phyloP scores from a whole-genome alignment of 1,140 invertebrate species.

The Drosophila suzukii region DNA sequence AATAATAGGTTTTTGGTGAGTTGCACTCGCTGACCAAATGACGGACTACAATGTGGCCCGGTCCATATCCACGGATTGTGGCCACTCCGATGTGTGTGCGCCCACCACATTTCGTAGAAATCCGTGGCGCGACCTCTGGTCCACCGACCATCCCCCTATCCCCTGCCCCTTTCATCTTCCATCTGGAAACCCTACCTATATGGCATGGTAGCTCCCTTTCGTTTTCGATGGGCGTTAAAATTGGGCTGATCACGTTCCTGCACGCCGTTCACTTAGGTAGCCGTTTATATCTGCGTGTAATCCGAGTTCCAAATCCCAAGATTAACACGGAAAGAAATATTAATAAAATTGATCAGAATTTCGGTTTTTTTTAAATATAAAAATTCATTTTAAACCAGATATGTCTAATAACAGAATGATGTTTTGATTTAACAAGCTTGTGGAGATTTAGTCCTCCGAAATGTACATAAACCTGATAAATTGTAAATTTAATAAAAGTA shows the following conservation, averaged over 20 bases:
- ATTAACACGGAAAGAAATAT: neutral
- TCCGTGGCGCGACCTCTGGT: conserved; percentile 41
- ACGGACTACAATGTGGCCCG: conserved; percentile 64
- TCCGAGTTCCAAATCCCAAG: conserved; percentile 54
- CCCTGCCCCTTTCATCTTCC: neutral
- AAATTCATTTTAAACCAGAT: too few species aligned
- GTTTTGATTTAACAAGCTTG: too few species aligned
- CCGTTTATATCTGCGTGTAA: conserved; percentile 77
- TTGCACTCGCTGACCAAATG: conserved; percentile 72
- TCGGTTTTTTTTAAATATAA: too few species aligned
- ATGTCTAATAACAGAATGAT: too few species aligned
- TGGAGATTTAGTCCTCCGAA: too few species aligned
- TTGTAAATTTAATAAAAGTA: too few species aligned
- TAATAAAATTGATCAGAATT: neutral
- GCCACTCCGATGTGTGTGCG: conserved; percentile 34
- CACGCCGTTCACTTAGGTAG: conserved; percentile 79
- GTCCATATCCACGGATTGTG: conserved; percentile 10
- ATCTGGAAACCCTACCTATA: conserved; percentile 14
- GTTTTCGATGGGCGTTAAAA: conserved; percentile 82
- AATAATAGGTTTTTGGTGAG: conserved; percentile 75
- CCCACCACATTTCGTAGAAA: conserved; percentile 80
- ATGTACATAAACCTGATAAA: too few species aligned
- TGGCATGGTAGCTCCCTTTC: conserved; percentile 47
- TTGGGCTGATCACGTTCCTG: conserved; percentile 84
- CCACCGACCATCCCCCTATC: conserved; percentile 1